phyloP scores from a whole-genome alignment of 2,113 vertebrate species.

The Thamnophis sirtalis region DNA sequence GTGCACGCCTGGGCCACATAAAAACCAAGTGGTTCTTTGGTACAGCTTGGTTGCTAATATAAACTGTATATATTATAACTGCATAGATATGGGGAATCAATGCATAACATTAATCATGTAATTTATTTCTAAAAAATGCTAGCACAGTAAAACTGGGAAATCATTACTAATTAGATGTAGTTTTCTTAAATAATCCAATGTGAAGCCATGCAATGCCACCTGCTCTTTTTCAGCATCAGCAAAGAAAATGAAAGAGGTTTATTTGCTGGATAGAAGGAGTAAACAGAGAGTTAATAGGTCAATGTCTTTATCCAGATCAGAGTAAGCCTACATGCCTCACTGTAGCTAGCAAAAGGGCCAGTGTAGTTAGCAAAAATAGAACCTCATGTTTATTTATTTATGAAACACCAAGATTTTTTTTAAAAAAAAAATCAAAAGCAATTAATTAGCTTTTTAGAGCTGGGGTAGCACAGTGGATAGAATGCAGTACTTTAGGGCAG shows the following conservation, averaged over 20 bases:
- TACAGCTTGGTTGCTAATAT: constrained; percentile 30
- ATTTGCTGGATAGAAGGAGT: neutral
- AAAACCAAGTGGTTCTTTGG: constrained; percentile 17
- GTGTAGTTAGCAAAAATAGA: neutral
- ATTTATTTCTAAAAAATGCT: constrained; percentile 41
- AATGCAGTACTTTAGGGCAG: too few species aligned
- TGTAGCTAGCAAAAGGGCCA: neutral
- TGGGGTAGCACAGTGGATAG: too few species aligned
- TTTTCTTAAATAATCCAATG: constrained; percentile 20
- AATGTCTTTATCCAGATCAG: neutral
- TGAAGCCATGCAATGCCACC: neutral
- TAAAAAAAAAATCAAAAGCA: neutral
- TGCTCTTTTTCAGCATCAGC: neutral
- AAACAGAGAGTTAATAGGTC: neutral
- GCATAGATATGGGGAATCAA: constrained; percentile 55
- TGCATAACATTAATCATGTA: constrained; percentile 46
- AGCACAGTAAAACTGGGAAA: constrained; percentile 53
- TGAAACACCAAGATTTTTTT: neutral
- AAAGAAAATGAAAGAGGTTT: neutral
- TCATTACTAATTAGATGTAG: constrained; percentile 42
- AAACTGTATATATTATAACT: constrained; percentile 47
- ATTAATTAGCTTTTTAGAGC: neutral
- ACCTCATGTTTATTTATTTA: neutral
- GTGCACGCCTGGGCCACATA: constrained; percentile 41
- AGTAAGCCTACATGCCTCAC: neutral